Conservation (phyloP, 2,888 invertebrate genomes). For the Megalurothrips usitatus region DNA sequence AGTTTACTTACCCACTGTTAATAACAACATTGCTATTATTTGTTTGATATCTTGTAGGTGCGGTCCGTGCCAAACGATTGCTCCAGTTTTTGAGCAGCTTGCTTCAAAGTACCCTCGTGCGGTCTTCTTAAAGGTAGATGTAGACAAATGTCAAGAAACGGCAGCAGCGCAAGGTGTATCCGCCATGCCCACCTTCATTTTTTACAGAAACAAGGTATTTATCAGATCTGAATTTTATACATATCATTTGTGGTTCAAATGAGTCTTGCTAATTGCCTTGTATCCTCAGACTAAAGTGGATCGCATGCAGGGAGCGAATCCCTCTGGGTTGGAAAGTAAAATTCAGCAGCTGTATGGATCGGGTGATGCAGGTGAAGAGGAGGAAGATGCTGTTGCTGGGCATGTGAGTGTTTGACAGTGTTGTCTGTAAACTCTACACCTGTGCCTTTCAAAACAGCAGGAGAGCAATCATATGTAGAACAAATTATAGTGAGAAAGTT, state of each 20-base stretch:
- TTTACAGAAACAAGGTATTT: slow-evolving; percentile 76
- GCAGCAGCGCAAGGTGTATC: slow-evolving; percentile 83
- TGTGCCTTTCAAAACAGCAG: neutral
- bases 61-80: slow-evolving; percentile 92
- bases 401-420: slow-evolving; percentile 59
- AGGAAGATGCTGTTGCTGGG: slow-evolving; percentile 65
- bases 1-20: slow-evolving; percentile 4
- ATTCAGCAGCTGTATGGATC: slow-evolving; percentile 78
- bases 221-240: slow-evolving; percentile 27
- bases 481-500: too few species aligned
- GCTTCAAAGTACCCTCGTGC: slow-evolving; percentile 83
- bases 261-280: slow-evolving; percentile 30
- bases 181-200: slow-evolving; percentile 98
- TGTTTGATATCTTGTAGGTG: slow-evolving; percentile 62
- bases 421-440: neutral
- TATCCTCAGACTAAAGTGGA: slow-evolving; percentile 70
- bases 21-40: neutral
- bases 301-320: slow-evolving; percentile 82
- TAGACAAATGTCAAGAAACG: slow-evolving; percentile 86
- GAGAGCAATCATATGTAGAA: neutral
- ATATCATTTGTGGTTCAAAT: neutral
- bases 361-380: slow-evolving; percentile 58
- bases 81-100: slow-evolving; percentile 85
- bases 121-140: slow-evolving; percentile 90
- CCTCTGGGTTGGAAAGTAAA: slow-evolving; percentile 75